Evolutionary conservation across 2,113 vertebrate genomes (phyloP), one percentile per base, ranked within the genome.

Genomic region (Anolis sagrei): DNA sequence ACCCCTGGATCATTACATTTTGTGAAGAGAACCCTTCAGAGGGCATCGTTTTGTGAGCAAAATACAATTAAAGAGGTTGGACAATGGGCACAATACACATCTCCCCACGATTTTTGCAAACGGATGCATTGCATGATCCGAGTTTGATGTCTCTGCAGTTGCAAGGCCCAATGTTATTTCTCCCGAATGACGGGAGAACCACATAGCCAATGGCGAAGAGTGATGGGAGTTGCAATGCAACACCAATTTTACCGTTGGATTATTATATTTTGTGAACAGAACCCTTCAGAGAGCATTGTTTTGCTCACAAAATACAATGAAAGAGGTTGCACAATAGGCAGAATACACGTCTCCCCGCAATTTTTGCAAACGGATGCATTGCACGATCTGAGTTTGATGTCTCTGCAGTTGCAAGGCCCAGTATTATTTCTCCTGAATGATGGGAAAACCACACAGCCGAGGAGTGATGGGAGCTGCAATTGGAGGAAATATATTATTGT

Each of bases 401-500:
- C 87, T 80, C 72, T 9, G 91, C 87, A 94, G 92, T 94, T 92
- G 88, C 76, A 73, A 49, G 81, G 34, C 0, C 85, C 90, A 72
- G 21, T 58, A 7, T 91, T 88, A 93, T 72, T 89, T 88, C 95
- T 95, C 94, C 95, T 95, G 95, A 95, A 95, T 9, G 92, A 93
- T 87, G n/a, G n/a, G n/a, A n/a, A n/a, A n/a, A n/a, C n/a, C n/a
- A n/a, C n/a, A n/a, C n/a, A n/a, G n/a, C n/a, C n/a, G n/a, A n/a
- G n/a, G n/a, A n/a, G n/a, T n/a, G n/a, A n/a, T n/a, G n/a, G n/a
- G n/a, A n/a, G n/a, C n/a, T n/a, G n/a, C n/a, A n/a, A n/a, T n/a
- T n/a, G n/a, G n/a, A n/a, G n/a, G n/a, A n/a, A n/a, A n/a, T n/a
- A n/a, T n/a, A n/a, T 58, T 13, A n/a, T n/a, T n/a, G n/a, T n/a